Conservation (phyloP, 2,113 vertebrate species). For the Nicator chloris region DNA sequence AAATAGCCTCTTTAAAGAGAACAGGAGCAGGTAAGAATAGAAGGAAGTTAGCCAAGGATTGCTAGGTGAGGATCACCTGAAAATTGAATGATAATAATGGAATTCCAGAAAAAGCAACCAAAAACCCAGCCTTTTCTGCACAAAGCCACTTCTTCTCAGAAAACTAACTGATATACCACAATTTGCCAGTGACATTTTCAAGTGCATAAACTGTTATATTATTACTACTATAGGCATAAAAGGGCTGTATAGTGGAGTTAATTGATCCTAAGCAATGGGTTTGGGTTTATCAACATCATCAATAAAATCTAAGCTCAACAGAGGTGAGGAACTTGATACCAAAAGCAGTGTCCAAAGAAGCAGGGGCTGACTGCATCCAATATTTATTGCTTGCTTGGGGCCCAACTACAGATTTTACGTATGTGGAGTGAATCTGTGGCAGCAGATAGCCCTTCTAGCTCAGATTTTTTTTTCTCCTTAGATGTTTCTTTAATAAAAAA, state of each 20-base stretch:
- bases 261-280: not conserved
- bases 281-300: not conserved
- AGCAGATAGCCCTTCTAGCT: not conserved
- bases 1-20: not conserved
- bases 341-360: not conserved
- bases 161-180: not conserved
- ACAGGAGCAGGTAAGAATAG: not conserved
- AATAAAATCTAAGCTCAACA: not conserved
- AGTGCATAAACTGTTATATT: not conserved
- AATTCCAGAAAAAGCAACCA: not conserved
- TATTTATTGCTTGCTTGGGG: not conserved
- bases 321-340: rapidly evolving
- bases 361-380: not conserved
- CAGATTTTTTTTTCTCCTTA: not conserved
- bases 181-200: not conserved
- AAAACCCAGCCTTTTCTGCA: rapidly evolving
- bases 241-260: not conserved
- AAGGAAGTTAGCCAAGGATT: not conserved
- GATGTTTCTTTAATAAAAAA: not conserved
- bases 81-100: not conserved
- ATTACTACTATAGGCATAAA: not conserved
- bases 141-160: not conserved
- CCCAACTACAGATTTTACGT: not conserved
- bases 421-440: not conserved
- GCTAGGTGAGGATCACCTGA: not conserved